A percentile compares a stretch with the other conserved stretches of the same genome.
Conservation (phyloP, 2,113 vertebrate species). For the Actenoides lindsayi region DNA sequence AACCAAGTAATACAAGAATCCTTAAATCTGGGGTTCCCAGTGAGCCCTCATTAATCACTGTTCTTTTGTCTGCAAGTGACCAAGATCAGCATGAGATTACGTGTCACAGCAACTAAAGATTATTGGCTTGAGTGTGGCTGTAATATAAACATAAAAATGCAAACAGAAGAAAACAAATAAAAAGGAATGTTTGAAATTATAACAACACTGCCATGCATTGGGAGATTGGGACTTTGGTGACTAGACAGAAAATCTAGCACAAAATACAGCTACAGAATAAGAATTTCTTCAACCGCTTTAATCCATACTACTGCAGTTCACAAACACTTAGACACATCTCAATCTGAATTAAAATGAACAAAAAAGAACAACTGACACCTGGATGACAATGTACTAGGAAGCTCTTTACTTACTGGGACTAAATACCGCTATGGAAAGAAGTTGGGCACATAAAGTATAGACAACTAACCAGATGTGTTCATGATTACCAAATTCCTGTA, state of each 20-base stretch:
- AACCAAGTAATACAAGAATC: not conserved
- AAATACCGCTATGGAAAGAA: not conserved
- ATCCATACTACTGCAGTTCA: not conserved
- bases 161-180: not conserved
- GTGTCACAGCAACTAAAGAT: not conserved
- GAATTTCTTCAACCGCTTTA: not conserved
- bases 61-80: not conserved
- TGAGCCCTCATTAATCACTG: not conserved
- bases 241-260: slow-evolving; percentile 18
- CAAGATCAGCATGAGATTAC: not conserved
- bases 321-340: not conserved
- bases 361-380: not conserved
- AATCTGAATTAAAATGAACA: not conserved
- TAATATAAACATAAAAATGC: not conserved
- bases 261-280: not conserved
- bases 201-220: slow-evolving; percentile 43
- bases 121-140: not conserved
- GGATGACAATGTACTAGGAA: not conserved
- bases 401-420: not conserved
- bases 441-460: not conserved
- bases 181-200: not conserved
- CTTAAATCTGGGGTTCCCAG: not conserved
- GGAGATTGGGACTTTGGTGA: slow-evolving; percentile 3
- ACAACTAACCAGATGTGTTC: slow-evolving; percentile 50
- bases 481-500: slow-evolving; percentile 68